Evolutionary conservation across 2,888 invertebrate genomes (phyloP), one percentile per base, ranked within the genome.

Genomic region (Tanytarsus gracilentus): DNA sequence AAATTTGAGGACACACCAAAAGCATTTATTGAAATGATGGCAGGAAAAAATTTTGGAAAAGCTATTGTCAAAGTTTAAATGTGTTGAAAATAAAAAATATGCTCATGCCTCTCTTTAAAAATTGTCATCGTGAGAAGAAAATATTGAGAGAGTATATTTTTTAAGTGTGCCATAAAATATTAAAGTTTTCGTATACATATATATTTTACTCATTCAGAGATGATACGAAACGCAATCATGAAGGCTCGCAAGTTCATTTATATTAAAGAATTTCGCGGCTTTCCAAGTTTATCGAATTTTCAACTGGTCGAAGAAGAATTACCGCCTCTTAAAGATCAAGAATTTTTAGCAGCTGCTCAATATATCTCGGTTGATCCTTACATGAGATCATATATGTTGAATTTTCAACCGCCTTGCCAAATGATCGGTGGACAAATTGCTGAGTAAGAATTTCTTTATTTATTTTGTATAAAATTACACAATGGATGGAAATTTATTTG

Each of bases 341-440:
- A 85, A 73, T 79, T 83, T 65, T 72, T 86, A 52, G 74, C 80
- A 1, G 78, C 85, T 74, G 86, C 85, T 2, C 77, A 82, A 66
- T 85, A 77, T 68, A 68, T 85, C 1, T 85, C 85, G 64, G 83
- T 87, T 23, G 87, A 87, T 70, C 86, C 87, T 1, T 86, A 85
- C 63, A 84, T 85, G 82, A 74, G 84, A 65, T 76, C 78, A 1
- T 81, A 80, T 64, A 76, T 78, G 70, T 73, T 74, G 56, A 72
- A 73, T 27, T 77, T 76, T 4, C 29, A 58, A 16, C 29, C 48
- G 7, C 58, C 58, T 2, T 74, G 74, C 11, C 79, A 81, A 33
- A 84, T 86, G 81, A 79, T 85, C 60, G 86, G 86, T 25, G 75
- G 78, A 53, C 86, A 86, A 75, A 79, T 87, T 40, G 85, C 83